These are phyloP conservation scores for Lota lota DNA, from an alignment of 2,113 vertebrate species.

Conservation along the genomic window DNA sequence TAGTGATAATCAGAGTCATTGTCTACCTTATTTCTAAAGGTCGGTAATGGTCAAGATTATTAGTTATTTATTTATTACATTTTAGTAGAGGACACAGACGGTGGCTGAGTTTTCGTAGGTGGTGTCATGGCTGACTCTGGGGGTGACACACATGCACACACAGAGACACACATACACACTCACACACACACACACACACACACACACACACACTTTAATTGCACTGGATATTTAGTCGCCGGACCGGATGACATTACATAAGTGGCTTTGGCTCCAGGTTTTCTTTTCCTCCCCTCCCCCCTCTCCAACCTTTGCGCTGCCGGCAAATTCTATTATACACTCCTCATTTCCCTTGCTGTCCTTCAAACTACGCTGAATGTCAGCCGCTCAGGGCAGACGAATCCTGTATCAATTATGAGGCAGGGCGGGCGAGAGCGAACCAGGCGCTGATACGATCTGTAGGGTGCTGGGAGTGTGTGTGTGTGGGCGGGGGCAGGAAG, in stretches of 20 bases:
- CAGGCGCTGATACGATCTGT: constrained; percentile 78
- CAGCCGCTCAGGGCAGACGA: constrained; percentile 68
- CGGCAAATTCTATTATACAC: constrained; percentile 53
- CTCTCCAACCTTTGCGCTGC: constrained; percentile 31
- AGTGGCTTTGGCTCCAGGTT: constrained; percentile 42
- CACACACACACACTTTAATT: constrained; percentile 50
- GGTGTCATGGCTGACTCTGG: no score
- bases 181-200: no score
- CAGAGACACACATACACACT: no score
- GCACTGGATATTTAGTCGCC: constrained; percentile 62
- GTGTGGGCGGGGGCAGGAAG: constrained; percentile 32
- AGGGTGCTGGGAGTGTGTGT: constrained; percentile 68
- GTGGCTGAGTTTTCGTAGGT: no score
- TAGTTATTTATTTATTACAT: no score
- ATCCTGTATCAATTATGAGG: constrained; percentile 80
- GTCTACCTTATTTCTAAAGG: no score
- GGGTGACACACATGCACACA: no score
- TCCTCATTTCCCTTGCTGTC: constrained; percentile 60
- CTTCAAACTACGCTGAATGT: constrained; percentile 79
- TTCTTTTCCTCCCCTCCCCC: background rate
- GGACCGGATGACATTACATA: constrained; percentile 56
- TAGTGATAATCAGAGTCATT: no score
- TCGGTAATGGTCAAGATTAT: no score
- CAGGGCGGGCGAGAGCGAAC: constrained; percentile 71
- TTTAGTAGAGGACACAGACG: no score